These are phyloP conservation scores for Hanleya hanleyi DNA, from an alignment of 2,888 invertebrate species.

Conservation along the genomic window DNA sequence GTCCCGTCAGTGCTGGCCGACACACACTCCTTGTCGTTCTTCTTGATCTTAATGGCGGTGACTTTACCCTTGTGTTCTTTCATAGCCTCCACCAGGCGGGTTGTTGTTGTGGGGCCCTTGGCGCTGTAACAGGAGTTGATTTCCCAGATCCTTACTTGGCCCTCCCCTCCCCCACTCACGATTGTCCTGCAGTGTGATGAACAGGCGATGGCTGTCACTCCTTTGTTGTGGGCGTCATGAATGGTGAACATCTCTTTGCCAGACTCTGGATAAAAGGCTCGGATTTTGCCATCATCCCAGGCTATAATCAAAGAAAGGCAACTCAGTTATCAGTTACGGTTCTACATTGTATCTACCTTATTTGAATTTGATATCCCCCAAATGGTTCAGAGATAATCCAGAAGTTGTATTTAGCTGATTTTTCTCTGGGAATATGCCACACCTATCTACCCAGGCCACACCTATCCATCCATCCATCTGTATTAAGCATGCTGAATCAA, in stretches of 20 bases:
- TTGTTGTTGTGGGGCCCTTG: slow-evolving; percentile 35
- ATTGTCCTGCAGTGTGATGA: slow-evolving; percentile 82
- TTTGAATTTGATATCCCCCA: no score
- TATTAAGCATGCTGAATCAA: no score
- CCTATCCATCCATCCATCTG: no score
- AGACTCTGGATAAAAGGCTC: slow-evolving; percentile 77
- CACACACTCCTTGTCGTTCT: slow-evolving; percentile 86
- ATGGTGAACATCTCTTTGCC: slow-evolving; percentile 88
- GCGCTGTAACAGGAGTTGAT: slow-evolving; percentile 41
- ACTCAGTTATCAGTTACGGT: no score
- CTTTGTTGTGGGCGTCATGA: slow-evolving; percentile 91
- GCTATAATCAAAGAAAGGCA: no score
- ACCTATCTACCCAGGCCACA: no score
- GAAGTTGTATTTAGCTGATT: no score
- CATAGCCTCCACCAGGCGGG: slow-evolving; percentile 72
- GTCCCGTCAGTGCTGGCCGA: slow-evolving; percentile 94
- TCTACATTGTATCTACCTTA: no score
- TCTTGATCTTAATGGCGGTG: slow-evolving; percentile 85
- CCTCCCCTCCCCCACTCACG: slow-evolving; percentile 93
- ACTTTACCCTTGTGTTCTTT: slow-evolving; percentile 95
- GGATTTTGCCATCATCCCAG: slow-evolving; percentile 75
- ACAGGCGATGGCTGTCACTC: slow-evolving; percentile 87
- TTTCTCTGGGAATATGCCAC: no score
- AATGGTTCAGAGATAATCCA: no score
- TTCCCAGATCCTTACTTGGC: slow-evolving; percentile 77